These are phyloP conservation scores for Jacana jacana DNA, from an alignment of 2,113 vertebrate species.

Conservation along the genomic window DNA sequence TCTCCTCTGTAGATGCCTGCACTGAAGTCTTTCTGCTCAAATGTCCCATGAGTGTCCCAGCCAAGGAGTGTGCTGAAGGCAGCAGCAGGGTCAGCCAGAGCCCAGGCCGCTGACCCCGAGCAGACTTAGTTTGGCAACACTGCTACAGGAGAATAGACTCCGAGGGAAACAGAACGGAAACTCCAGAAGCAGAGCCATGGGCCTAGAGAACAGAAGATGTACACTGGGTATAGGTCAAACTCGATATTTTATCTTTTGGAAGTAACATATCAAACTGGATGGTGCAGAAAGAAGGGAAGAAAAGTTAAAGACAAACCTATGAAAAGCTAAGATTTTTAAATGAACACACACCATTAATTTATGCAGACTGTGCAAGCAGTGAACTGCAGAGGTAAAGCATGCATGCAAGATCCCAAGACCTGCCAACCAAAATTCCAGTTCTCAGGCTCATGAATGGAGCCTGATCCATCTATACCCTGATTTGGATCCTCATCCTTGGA, in stretches of 20 bases:
- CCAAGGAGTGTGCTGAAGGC: neutral
- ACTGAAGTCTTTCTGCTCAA: neutral
- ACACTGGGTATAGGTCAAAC: neutral
- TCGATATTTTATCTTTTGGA: neutral
- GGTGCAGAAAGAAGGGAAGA: neutral
- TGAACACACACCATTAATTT: neutral
- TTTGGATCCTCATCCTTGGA: neutral
- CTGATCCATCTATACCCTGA: neutral
- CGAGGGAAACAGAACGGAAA: neutral
- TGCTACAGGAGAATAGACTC: neutral
- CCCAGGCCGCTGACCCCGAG: neutral
- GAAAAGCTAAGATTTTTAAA: neutral
- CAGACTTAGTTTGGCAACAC: neutral
- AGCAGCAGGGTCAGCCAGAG: neutral
- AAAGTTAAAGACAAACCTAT: neutral
- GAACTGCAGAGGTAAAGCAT: neutral
- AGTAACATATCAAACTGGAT: neutral
- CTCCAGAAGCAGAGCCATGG: neutral
- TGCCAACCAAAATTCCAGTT: neutral
- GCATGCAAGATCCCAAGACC: neutral
- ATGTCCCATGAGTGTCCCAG: neutral
- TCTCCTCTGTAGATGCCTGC: neutral
- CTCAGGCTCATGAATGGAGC: neutral
- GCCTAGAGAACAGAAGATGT: neutral
- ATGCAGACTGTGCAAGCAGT: neutral